Evolutionary conservation across 64 coral and sea anemone genomes (phyloP).

Genomic region (Astreopora myriophthalma): DNA sequence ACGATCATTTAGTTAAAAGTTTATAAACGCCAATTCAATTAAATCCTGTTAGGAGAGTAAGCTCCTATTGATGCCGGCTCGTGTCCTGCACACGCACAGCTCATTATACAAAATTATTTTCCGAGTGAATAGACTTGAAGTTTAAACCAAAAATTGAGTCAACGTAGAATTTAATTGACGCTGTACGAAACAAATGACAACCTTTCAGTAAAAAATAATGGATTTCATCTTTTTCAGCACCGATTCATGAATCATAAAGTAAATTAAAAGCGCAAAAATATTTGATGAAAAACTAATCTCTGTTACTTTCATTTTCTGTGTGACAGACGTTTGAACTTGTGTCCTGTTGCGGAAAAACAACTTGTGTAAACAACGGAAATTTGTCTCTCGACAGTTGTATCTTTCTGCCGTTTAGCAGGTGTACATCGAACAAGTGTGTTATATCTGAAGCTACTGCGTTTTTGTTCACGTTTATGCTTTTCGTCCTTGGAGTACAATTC

Average conservation of each 20-base stretch:
- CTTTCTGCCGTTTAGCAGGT: conserved; percentile 37
- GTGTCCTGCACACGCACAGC: background rate
- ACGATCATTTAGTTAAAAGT: conserved; percentile 11
- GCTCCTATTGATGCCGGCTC: conserved; percentile 1
- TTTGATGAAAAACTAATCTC: conserved; percentile 9
- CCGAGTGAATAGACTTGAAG: conserved; percentile 8
- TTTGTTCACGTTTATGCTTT: background rate
- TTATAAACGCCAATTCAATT: conserved; percentile 46
- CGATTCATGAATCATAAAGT: background rate
- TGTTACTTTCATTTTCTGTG: conserved; percentile 6
- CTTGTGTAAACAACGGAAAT: conserved; percentile 42
- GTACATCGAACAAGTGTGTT: background rate
- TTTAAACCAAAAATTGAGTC: conserved; percentile 8
- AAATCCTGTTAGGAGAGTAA: background rate
- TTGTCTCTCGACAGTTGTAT: conserved; percentile 21
- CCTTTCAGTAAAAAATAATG: background rate
- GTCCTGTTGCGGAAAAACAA: conserved; percentile 52
- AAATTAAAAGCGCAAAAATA: background rate
- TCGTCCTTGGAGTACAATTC: background rate
- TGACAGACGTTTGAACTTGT: conserved; percentile 15
- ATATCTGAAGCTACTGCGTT: background rate
- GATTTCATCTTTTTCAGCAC: background rate
- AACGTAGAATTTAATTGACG: conserved; percentile 25
- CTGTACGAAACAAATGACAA: background rate
- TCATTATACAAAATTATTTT: conserved; percentile 36